Percentiles rank a stretch among this genome's conserved stretches.
Evolutionary conservation across 2,113 vertebrate species (phyloP).

Genomic region (Macrotus californicus): DNA sequence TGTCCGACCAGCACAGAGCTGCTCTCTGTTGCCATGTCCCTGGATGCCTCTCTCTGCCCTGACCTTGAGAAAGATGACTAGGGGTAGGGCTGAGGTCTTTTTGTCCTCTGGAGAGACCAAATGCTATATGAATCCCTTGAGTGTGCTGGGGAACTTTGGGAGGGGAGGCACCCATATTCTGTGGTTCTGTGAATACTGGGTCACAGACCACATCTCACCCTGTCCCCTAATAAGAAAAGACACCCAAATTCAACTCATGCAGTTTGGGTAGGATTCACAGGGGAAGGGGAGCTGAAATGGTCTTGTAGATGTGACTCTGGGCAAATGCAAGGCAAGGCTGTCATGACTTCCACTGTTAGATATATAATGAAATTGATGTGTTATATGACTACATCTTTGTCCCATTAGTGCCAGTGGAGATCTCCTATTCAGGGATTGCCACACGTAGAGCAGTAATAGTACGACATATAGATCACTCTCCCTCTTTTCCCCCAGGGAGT

Average conservation of each 20-base stretch:
- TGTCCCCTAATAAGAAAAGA: neutral
- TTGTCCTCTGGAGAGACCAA: neutral
- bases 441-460: neutral
- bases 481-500: neutral
- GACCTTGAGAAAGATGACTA: neutral
- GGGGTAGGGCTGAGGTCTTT: neutral
- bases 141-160: neutral
- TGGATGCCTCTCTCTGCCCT: too few relatives aligned
- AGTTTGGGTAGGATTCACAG: neutral
- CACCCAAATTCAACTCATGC: neutral
- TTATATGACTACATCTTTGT: neutral
- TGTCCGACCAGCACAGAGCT: neutral
- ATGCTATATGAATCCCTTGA: neutral
- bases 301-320: neutral
- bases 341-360: neutral
- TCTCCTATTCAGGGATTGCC: neutral
- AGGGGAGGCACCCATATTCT: neutral
- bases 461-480: neutral
- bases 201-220: neutral
- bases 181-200: neutral
- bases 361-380: neutral
- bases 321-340: neutral
- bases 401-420: neutral
- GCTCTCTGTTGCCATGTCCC: neutral
- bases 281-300: neutral